Base-by-base conservation (phyloP, 2,797 vertebrate genomes). In the Sebastes trivittatus region DNA sequence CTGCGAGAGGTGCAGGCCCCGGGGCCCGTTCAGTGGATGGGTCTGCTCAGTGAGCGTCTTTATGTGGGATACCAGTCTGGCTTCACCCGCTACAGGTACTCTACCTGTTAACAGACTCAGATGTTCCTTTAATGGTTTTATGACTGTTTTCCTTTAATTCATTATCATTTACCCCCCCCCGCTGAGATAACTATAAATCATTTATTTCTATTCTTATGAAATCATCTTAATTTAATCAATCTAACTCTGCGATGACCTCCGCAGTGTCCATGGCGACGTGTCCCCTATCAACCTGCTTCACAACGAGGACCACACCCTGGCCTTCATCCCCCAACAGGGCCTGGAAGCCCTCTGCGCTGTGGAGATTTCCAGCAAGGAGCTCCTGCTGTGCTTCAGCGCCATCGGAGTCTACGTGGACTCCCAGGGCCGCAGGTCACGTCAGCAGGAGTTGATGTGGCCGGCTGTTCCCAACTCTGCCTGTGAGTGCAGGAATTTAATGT, bases 371-470 rank as follows among this genome's bases (percentile, higher is more conserved):
- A 96, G 91, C 94, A 99, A 99, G 92, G 98, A 99, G 92, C 97
- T 98, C 87, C 96, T 99, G 94, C 96, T 99, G 95, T 99, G 98
- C 96, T 99, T 99, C 96, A 98, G 95, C 93, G 94, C 96, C 95
- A 97, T 99, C 18, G 98, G 98, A 11, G 90, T 99, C 79, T 99
- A 99, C 25, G 97, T 99, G 66, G 98, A 99, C 95, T 98, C 97
- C 56, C 98, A 99, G 93, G 98, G 98, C 65, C 97, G 98, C 76
- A 95, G 98, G 84, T 99, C 98, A 0, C 96, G 98, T n/a, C 98
- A 99, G 65, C 98, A 99, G 92, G 98, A 99, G 90, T 80, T 99
- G 84, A 99, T 98, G 98, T 99, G 98, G 98, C 98, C 98, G 0
- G 97, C 98, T 18, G 88, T 92, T 74, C 98, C 98, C 88, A 96